phyloP scores from a whole-genome alignment of 30 jellyfish, hydroid and myxozoan genomes.

The Pelagia noctiluca region DNA sequence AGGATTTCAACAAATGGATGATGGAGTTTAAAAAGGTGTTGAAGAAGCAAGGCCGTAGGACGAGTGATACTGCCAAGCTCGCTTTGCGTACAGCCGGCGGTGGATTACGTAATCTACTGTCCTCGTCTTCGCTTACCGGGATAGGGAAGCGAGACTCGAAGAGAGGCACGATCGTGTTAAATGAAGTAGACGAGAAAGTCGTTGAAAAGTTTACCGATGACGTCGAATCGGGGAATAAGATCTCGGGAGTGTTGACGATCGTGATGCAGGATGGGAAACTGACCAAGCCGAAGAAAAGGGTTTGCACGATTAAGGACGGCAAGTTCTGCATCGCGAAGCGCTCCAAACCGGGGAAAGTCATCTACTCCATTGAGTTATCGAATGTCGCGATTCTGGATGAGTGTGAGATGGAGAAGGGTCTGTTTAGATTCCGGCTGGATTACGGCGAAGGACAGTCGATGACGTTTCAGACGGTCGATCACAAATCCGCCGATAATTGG shows the following conservation, averaged over 20 bases:
- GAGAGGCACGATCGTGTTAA: conserved; percentile 80
- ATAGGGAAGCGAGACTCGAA: conserved; percentile 71
- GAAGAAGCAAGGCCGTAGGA: conserved; percentile 40
- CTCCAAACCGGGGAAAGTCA: conserved; percentile 70
- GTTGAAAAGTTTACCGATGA: conserved; percentile 82
- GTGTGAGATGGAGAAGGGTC: conserved; percentile 82
- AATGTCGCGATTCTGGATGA: conserved; percentile 89
- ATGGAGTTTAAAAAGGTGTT: conserved; percentile 57
- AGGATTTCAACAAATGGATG: conserved; percentile 65
- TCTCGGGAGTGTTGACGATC: conserved; percentile 74
- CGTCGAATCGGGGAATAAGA: conserved; percentile 75
- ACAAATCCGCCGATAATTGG: conserved; percentile 90
- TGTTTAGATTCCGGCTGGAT: conserved; percentile 78
- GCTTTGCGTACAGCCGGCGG: conserved; percentile 65
- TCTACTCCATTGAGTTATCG: conserved; percentile 80
- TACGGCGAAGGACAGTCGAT: conserved; percentile 54
- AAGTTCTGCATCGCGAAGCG: conserved; percentile 81
- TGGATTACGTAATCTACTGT: conserved; percentile 41
- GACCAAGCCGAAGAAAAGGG: conserved; percentile 76
- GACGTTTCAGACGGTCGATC: conserved; percentile 79
- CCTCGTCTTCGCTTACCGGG: conserved; percentile 68
- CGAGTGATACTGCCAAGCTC: conserved; percentile 57
- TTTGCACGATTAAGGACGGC: conserved; percentile 89
- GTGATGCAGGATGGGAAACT: conserved; percentile 34
- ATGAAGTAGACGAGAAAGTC: conserved; percentile 82